Conservation (phyloP, 1,140 invertebrate genomes). For the Copidosoma floridanum region DNA sequence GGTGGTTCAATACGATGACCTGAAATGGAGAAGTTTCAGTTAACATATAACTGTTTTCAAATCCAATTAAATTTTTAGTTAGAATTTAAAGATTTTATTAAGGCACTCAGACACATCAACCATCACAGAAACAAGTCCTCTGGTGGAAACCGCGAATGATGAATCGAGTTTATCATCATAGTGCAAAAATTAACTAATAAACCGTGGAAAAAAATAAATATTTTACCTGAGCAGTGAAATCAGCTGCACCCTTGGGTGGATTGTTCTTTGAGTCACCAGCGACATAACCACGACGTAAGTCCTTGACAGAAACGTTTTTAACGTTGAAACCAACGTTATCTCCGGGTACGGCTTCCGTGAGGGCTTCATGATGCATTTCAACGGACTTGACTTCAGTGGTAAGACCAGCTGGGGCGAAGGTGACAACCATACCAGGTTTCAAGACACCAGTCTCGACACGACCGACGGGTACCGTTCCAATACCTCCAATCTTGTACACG, state of each 20-base stretch:
- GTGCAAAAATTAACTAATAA: conserved; percentile 25
- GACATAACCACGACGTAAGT: conserved; percentile 94
- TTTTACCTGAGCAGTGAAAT: conserved; percentile 87
- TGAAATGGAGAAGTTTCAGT: conserved; percentile 40
- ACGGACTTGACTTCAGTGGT: conserved; percentile 99
- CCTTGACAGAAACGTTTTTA: conserved; percentile 99
- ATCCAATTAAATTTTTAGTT: no score
- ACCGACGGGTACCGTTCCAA: conserved; percentile 98
- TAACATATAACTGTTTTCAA: neutral
- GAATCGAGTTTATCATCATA: conserved; percentile 39
- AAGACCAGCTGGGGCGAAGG: conserved; percentile 90
- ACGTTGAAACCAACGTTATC: conserved; percentile 99
- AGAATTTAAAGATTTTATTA: conserved; percentile 2
- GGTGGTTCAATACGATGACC: conserved; percentile 97
- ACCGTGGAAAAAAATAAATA: conserved; percentile 1
- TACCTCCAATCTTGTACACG: conserved; percentile 99
- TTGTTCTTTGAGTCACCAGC: conserved; percentile 95
- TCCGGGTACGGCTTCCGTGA: conserved; percentile 91
- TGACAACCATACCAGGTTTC: conserved; percentile 97
- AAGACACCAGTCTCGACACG: conserved; percentile 97
- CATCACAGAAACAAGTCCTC: conserved; percentile 41
- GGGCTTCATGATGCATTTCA: conserved; percentile 98
- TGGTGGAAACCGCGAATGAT: conserved; percentile 52
- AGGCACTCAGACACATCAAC: conserved; percentile 45
- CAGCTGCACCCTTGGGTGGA: conserved; percentile 88